Base-by-base conservation (phyloP, 2,888 invertebrate species). In the Therioaphis trifolii region DNA sequence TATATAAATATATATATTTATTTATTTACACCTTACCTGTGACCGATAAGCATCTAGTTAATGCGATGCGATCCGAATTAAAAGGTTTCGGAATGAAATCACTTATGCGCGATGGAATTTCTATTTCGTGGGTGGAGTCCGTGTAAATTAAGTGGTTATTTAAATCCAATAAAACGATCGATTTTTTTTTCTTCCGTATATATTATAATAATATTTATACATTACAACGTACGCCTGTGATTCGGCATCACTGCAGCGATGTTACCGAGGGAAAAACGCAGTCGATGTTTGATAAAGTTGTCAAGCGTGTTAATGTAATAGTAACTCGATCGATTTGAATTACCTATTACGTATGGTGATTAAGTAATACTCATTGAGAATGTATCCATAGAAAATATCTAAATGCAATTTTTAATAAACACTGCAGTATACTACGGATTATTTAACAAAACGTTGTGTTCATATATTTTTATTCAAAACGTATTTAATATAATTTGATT, bases 11-110 rank as follows among this genome's bases (percentile, higher is more conserved):
- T n/a, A n/a, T n/a, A n/a, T n/a, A n/a, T n/a, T n/a, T n/a, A n/a
- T n/a, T n/a, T n/a, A n/a, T n/a, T n/a, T n/a, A n/a, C n/a, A n/a
- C n/a, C n/a, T n/a, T n/a, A n/a, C n/a, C 7, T 2, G 35, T 24
- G 40, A 5, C n/a, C 3, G 80, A 82, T 82, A 72, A 72, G 46
- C 72, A 82, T 82, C 80, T 58, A 4, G 43, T 69, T 69, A 69
- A 69, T 58, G 69, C 43, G 27, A 58, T 43, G 46, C 71, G 72
- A 72, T 61, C 80, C 61, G 72, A 63, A 72, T 82, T 72, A 82
- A 82, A 82, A 82, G 72, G 72, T 72, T 82, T 74, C 21, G 11
- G 43, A 68, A 79, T 55, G 12, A 43, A 66, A 77, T 66, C 77
- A 69, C 79, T 79, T 55, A 24, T 24, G 4, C 68, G 49, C 21